These are phyloP conservation scores for Athene cunicularia DNA, from an alignment of 2,113 vertebrate genomes.

Conservation along the genomic window DNA sequence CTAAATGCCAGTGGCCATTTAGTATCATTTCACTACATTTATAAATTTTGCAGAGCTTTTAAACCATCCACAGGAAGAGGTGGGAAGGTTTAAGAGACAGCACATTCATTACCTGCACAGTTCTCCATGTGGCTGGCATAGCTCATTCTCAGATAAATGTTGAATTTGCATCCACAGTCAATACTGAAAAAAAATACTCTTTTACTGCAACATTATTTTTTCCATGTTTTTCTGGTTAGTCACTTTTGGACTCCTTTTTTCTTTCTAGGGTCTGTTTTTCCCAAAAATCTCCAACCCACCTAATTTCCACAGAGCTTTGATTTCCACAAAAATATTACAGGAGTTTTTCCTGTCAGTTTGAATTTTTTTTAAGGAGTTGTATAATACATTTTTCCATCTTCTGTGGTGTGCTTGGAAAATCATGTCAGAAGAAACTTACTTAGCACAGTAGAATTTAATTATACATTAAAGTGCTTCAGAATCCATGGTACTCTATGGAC, in stretches of 20 bases:
- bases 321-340: not conserved
- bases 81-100: not conserved
- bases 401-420: not conserved
- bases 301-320: not conserved
- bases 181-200: not conserved
- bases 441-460: not conserved
- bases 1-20: not conserved
- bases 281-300: not conserved
- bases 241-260: not conserved
- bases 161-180: not conserved
- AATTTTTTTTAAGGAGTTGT: not conserved
- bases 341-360: not conserved
- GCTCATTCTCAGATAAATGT: not conserved
- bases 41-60: not conserved
- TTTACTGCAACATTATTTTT: not conserved
- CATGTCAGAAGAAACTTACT: not conserved
- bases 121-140: not conserved
- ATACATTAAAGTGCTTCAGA: not conserved
- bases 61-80: not conserved
- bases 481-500: not conserved
- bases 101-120: not conserved
- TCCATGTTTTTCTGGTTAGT: not conserved
- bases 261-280: not conserved
- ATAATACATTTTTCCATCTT: not conserved
- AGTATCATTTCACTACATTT: not conserved